Conservation (phyloP, 2,888 invertebrate species). For the Epistrophe grossulariae region DNA sequence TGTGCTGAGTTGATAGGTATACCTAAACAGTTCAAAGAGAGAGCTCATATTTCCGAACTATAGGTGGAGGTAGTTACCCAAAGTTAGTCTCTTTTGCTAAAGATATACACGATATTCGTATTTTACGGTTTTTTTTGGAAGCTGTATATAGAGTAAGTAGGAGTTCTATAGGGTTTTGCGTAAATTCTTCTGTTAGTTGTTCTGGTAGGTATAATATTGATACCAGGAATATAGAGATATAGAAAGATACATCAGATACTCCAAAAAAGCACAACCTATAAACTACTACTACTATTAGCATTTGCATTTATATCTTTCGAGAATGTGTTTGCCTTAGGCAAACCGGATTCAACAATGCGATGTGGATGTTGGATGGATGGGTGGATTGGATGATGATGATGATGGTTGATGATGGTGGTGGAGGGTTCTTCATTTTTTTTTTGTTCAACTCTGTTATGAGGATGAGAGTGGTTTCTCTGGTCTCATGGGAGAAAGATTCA, state of each 20-base stretch:
- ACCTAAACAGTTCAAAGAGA: constrained; percentile 54
- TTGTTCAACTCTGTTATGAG: neutral
- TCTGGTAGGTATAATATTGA: neutral
- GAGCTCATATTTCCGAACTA: constrained; percentile 30
- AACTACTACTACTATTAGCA: constrained; percentile 65
- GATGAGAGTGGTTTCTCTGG: constrained; percentile 26
- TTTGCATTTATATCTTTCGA: constrained; percentile 70
- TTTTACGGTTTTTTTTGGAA: constrained; percentile 9
- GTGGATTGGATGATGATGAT: constrained; percentile 56
- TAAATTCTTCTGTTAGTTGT: neutral
- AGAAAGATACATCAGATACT: neutral
- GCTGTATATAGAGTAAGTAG: neutral
- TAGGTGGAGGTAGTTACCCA: neutral
- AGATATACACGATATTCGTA: constrained; percentile 5
- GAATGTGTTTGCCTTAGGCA: constrained; percentile 64
- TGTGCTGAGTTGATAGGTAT: constrained; percentile 10
- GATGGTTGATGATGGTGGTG: constrained; percentile 14
- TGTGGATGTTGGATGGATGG: constrained; percentile 54
- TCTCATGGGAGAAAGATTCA: constrained; percentile 48
- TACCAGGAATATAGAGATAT: constrained; percentile 7
- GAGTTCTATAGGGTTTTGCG: constrained; percentile 9
- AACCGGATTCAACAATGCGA: constrained; percentile 72
- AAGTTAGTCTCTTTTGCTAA: constrained; percentile 16
- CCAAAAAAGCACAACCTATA: constrained; percentile 34
- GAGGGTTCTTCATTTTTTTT: constrained; percentile 14